A percentile compares a stretch with the other conserved stretches of the same genome.
Conservation (phyloP, 2,113 vertebrate genomes). For the Rhabdomys dilectus region DNA sequence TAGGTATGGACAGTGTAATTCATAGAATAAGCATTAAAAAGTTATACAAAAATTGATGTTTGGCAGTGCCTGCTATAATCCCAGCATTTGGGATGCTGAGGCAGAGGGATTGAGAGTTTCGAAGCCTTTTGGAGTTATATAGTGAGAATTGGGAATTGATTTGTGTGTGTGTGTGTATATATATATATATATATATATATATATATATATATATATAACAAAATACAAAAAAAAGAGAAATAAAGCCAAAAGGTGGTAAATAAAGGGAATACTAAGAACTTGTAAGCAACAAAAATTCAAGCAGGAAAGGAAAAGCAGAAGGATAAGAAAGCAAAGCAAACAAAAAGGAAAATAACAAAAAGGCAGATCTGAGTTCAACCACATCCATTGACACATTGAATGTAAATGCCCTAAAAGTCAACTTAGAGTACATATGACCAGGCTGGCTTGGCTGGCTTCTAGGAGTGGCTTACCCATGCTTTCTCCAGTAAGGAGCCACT, state of each 20-base stretch:
- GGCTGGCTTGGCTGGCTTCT: neutral
- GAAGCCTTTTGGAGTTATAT: neutral
- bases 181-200: too few relatives aligned
- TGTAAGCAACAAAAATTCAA: neutral
- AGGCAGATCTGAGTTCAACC: neutral
- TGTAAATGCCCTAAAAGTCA: neutral
- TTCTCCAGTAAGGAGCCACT: neutral
- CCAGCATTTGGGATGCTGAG: neutral
- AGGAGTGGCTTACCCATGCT: neutral
- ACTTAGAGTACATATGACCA: neutral
- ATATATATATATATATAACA: too few relatives aligned
- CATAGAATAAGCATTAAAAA: neutral
- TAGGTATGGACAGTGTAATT: neutral
- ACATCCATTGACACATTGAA: neutral
- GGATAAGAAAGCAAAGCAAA: neutral
- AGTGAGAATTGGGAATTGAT: neutral
- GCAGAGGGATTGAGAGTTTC: neutral
- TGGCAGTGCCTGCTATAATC: neutral
- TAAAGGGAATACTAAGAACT: neutral
- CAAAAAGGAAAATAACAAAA: neutral
- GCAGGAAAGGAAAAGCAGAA: neutral
- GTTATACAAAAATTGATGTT: neutral
- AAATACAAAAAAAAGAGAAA: neutral
- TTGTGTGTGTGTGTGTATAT: too few relatives aligned
- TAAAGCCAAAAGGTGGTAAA: neutral